Evolutionary conservation across 1,140 invertebrate species (phyloP).

Genomic region (Leptinotarsa texana): DNA sequence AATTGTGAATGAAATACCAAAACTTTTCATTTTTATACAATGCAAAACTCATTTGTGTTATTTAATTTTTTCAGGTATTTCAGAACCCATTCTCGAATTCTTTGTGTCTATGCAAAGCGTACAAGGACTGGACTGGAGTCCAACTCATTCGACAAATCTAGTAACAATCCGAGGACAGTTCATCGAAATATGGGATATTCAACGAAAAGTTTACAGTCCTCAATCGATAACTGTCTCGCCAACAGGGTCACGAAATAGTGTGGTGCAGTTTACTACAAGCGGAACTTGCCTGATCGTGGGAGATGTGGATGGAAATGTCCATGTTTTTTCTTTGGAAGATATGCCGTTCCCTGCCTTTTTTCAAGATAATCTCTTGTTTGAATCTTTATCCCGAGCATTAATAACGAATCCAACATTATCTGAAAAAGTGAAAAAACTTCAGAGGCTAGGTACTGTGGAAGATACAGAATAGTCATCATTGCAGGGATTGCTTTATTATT

Average conservation of each 20-base stretch:
- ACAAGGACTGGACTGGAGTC: conserved; percentile 75
- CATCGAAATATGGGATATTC: conserved; percentile 75
- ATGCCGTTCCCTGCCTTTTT: conserved; percentile 71
- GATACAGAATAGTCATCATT: not conserved
- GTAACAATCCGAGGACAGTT: conserved; percentile 73
- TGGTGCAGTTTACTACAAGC: conserved; percentile 64
- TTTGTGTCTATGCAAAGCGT: conserved; percentile 62
- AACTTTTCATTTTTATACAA: too few species aligned
- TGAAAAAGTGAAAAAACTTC: conserved; percentile 59
- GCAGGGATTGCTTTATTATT: too few species aligned
- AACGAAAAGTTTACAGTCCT: conserved; percentile 66
- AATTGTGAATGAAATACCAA: too few species aligned
- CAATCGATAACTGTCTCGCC: conserved; percentile 62
- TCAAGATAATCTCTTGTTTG: conserved; percentile 56
- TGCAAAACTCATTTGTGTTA: too few species aligned
- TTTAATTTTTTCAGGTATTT: conserved; percentile 53
- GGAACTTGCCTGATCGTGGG: conserved; percentile 70
- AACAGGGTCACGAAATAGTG: conserved; percentile 54
- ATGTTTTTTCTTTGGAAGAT: conserved; percentile 68
- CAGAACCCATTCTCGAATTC: conserved; percentile 67
- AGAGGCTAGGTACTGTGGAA: conserved; percentile 38
- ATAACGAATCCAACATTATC: conserved; percentile 63
- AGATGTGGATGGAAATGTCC: conserved; percentile 65
- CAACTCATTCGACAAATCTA: conserved; percentile 80
- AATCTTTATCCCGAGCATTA: conserved; percentile 63